Evolutionary conservation across 2,113 vertebrate species (phyloP), one percentile per base, ranked within the genome.

Genomic region (Anhinga rufa): DNA sequence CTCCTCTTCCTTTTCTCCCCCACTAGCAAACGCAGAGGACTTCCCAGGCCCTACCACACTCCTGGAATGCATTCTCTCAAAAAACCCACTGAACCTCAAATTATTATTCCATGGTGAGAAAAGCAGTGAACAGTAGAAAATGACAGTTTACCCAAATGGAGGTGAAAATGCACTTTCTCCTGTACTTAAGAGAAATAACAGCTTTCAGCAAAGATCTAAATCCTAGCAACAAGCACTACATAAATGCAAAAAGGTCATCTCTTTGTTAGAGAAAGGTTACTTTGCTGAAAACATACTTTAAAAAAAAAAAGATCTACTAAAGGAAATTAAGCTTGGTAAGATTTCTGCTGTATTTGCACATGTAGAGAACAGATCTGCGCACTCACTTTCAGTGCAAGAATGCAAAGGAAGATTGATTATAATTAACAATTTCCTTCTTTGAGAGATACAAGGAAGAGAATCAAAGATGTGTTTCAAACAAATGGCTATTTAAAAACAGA

Each of bases 181-280:
- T 88, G 46, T 96, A 83, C 79, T 86, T 92, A 92, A 96, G 90
- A 92, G 93, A 97, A 97, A 96, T 93, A 96, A 92, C 96, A 96
- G 96, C 97, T 96, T 96, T 92, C 92, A 82, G 92, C 88, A 93
- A 96, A 96, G 95, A 95, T 94, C 96, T 94, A 96, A 92, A 95
- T 90, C 93, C 86, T 95, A 94, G 96, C 96, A 95, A 97, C 93
- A 91, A 92, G 93, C 92, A 64, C 84, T 88, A 88, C 88, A 95
- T 66, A 91, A 95, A 96, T 92, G 91, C 86, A 95, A 72, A 96
- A 96, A 96, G 97, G 94, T 94, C 93, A 92, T 65, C 87, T 62
- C 90, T 96, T 93, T 95, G 92, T 96, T 92, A 85, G 78, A 82
- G 72, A 81, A 96, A 95, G 92, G 92, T 77, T 81, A 52, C 70